A percentile compares a stretch with the other conserved stretches of the same genome.
phyloP scores from a whole-genome alignment of 2,113 vertebrate species.

The Empidonax alnorum region DNA sequence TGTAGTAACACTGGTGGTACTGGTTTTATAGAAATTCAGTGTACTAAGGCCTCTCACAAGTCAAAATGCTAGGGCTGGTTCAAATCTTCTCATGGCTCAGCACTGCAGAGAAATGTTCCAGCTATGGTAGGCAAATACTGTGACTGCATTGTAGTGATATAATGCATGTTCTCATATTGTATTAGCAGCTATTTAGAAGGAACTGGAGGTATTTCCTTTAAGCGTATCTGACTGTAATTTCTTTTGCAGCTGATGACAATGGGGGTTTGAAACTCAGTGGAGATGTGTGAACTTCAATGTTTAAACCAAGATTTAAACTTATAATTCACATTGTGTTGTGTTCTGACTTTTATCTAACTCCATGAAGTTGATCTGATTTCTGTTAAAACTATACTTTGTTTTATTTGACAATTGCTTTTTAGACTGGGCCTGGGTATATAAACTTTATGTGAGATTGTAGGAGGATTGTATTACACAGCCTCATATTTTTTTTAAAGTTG shows the following conservation, averaged over 20 bases:
- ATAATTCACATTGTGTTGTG: neutral
- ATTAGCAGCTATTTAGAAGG: neutral
- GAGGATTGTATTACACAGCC: neutral
- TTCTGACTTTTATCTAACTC: neutral
- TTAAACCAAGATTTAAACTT: neutral
- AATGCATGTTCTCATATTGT: neutral
- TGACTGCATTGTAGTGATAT: neutral
- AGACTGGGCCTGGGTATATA: neutral
- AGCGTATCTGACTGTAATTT: neutral
- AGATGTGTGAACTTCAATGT: neutral
- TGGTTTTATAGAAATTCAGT: neutral
- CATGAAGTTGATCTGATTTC: neutral
- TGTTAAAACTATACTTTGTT: neutral
- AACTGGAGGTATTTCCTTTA: neutral
- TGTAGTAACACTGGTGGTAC: neutral
- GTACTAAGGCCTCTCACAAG: neutral
- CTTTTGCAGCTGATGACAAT: neutral
- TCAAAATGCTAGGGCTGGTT: neutral
- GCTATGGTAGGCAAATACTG: neutral
- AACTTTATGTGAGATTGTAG: neutral
- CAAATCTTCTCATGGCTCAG: neutral
- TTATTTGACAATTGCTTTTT: neutral
- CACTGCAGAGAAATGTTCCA: neutral
- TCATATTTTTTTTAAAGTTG: neutral
- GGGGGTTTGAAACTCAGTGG: neutral